Evolutionary conservation across 2,888 invertebrate genomes (phyloP).

Genomic region (Drosophila trichaetosa): DNA sequence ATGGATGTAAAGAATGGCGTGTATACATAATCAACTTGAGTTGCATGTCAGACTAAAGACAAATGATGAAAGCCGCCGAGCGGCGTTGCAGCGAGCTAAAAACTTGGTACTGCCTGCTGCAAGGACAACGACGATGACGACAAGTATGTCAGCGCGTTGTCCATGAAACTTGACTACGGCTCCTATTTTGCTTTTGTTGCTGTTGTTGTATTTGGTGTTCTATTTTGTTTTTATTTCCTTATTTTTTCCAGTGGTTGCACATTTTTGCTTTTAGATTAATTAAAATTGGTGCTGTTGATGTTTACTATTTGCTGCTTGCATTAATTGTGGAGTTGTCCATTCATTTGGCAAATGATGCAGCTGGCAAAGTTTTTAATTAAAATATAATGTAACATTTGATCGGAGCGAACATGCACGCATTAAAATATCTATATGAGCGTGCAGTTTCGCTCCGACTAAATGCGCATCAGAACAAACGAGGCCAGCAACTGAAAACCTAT

Average conservation of each 20-base stretch:
- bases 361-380: slow-evolving; percentile 77
- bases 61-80: slow-evolving; percentile 60
- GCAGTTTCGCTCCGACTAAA: slow-evolving; percentile 9
- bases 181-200: slow-evolving; percentile 21
- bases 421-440: slow-evolving; percentile 15
- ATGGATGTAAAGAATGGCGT: not conserved
- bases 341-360: slow-evolving; percentile 76
- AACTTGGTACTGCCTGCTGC: slow-evolving; percentile 35
- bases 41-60: slow-evolving; percentile 69
- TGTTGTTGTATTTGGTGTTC: slow-evolving; percentile 15
- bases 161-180: slow-evolving; percentile 56
- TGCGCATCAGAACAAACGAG: slow-evolving; percentile 37
- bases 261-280: slow-evolving; percentile 76
- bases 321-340: slow-evolving; percentile 70
- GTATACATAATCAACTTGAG: slow-evolving; percentile 67
- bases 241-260: slow-evolving; percentile 44
- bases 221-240: slow-evolving; percentile 54
- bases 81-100: slow-evolving; percentile 39
- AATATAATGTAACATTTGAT: slow-evolving; percentile 76
- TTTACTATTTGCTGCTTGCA: slow-evolving; percentile 49
- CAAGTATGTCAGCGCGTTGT: slow-evolving; percentile 63
- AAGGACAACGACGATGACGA: slow-evolving; percentile 38
- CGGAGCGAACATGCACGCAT: slow-evolving; percentile 36
- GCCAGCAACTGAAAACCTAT: slow-evolving; percentile 64
- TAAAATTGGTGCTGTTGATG: slow-evolving; percentile 58